phyloP scores from a whole-genome alignment of 2,888 invertebrate genomes.

The Chrysolina americana region DNA sequence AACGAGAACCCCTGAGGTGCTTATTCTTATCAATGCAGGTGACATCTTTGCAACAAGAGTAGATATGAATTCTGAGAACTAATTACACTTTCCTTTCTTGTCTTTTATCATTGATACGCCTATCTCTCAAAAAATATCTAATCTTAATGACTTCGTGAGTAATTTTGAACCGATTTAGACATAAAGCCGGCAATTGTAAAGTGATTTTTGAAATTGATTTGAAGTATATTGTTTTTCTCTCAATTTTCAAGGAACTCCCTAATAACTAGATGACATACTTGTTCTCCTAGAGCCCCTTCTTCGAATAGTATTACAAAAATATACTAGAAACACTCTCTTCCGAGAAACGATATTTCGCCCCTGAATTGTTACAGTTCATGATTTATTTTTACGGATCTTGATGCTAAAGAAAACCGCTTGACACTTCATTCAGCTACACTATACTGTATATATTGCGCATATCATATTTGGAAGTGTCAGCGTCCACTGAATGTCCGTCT shows the following conservation, averaged over 20 bases:
- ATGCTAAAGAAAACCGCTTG: constrained; percentile 15
- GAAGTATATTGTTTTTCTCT: too few species aligned
- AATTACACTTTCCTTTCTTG: background rate
- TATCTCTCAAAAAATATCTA: background rate
- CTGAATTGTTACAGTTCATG: background rate
- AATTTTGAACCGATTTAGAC: background rate
- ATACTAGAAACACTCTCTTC: background rate
- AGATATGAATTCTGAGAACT: background rate
- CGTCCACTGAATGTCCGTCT: constrained; percentile 69
- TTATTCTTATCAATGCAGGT: too few species aligned
- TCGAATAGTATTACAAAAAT: background rate
- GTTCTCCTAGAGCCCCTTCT: too few species aligned
- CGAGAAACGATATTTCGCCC: background rate
- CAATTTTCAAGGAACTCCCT: too few species aligned
- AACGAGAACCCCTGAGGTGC: too few species aligned
- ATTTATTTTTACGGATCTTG: constrained; percentile 20
- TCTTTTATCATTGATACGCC: background rate
- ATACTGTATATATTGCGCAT: constrained; percentile 62
- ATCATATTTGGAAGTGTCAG: constrained; percentile 67
- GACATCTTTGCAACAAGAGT: too few species aligned
- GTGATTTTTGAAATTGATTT: too few species aligned
- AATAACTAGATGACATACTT: too few species aligned
- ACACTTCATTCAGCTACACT: constrained; percentile 22
- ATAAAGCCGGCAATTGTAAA: too few species aligned
- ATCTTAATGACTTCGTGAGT: background rate